phyloP scores from a whole-genome alignment of 2,797 vertebrate species.

The Falco naumanni region DNA sequence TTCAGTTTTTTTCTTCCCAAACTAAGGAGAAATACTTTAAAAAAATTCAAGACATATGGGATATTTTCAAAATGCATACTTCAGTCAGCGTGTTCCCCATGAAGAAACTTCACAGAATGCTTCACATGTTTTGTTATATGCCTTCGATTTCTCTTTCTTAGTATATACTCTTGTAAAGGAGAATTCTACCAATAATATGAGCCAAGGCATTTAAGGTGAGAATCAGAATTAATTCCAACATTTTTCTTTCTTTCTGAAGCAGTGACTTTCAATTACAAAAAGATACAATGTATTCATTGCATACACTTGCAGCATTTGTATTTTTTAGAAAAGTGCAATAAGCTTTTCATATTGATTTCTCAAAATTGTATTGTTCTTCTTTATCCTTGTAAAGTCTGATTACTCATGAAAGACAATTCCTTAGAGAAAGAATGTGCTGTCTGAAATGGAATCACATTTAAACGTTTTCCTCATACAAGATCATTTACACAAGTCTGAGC shows the following conservation, averaged over 20 bases:
- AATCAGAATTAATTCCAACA: not conserved
- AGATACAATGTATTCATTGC: not conserved
- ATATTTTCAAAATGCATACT: not conserved
- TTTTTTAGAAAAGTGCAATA: not conserved
- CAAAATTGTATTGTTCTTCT: not conserved
- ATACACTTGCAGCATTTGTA: not conserved
- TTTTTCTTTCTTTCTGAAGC: not conserved
- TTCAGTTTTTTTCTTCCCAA: not conserved
- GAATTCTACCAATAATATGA: not conserved
- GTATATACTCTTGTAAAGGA: not conserved
- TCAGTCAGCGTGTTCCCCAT: not conserved
- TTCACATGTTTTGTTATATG: not conserved
- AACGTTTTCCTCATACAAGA: not conserved
- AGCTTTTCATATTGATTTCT: not conserved
- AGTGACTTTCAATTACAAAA: not conserved
- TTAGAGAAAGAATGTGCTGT: not conserved
- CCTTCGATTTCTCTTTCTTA: not conserved
- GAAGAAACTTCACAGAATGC: not conserved
- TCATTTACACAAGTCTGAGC: not conserved
- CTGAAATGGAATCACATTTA: not conserved
- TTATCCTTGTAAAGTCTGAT: not conserved
- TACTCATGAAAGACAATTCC: not conserved
- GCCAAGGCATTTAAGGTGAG: not conserved
- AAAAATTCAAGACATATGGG: not conserved
- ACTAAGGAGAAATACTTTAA: not conserved